Percentiles rank a stretch among this genome's conserved stretches.
Conservation (phyloP, 2,888 invertebrate genomes). For the Prosapia bicincta region DNA sequence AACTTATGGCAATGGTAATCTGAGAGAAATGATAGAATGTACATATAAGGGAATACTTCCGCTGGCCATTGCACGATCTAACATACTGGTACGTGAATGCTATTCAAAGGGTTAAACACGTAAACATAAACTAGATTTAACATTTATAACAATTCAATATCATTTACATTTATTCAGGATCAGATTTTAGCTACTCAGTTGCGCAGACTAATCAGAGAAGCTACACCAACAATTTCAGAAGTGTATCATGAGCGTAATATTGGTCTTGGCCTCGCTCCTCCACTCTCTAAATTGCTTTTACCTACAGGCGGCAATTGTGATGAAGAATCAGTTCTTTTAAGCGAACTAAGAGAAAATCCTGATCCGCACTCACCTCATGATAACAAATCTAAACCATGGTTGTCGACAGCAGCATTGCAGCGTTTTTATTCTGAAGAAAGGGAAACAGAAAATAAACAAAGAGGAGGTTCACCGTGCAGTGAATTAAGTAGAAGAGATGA, state of each 20-base stretch:
- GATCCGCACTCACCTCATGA: not conserved
- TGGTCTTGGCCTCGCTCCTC: slow-evolving; percentile 82
- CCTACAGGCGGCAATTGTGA: slow-evolving; percentile 31
- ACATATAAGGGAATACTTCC: too few species aligned
- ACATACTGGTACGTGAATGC: too few species aligned
- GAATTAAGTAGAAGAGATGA: slow-evolving; percentile 81
- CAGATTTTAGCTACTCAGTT: slow-evolving; percentile 67
- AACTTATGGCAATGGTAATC: too few species aligned
- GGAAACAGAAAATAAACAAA: slow-evolving; percentile 16
- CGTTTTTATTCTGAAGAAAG: slow-evolving; percentile 33
- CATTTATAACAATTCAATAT: too few species aligned
- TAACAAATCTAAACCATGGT: slow-evolving; percentile 56
- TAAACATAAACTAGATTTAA: too few species aligned
- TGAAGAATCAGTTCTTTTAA: slow-evolving; percentile 22
- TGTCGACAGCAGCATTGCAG: slow-evolving; percentile 61
- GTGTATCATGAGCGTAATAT: slow-evolving; percentile 88
- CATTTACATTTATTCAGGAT: slow-evolving; percentile 53
- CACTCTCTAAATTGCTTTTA: slow-evolving; percentile 71
- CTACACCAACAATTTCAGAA: slow-evolving; percentile 86
- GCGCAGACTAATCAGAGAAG: slow-evolving; percentile 77
- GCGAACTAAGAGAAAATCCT: slow-evolving; percentile 28
- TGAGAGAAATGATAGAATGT: too few species aligned
- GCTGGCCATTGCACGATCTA: too few species aligned
- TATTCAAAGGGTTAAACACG: too few species aligned
- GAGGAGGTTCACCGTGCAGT: slow-evolving; percentile 63